Conservation (phyloP, 2,888 invertebrate species). For the Callyntrura guangdongensis region DNA sequence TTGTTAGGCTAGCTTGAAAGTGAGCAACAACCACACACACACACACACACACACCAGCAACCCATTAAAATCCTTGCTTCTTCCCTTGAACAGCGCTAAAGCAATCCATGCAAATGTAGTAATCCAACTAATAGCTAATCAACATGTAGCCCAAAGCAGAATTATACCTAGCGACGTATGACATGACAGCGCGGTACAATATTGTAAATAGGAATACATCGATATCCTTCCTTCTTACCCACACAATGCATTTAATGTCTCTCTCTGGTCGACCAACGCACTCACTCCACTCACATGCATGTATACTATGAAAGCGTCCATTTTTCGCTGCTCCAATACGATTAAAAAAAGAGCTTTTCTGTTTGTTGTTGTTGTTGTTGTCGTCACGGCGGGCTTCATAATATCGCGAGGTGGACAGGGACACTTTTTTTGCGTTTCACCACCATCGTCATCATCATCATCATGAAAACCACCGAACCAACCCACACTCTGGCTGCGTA, state of each 20-base stretch:
- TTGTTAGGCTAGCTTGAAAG: background rate
- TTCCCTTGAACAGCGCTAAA: slow-evolving; percentile 8
- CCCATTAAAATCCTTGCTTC: background rate
- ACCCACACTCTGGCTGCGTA: background rate
- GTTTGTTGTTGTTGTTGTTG: background rate
- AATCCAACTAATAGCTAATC: slow-evolving; percentile 78
- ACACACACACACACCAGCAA: background rate
- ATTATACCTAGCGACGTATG: too few relatives aligned
- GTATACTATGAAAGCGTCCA: background rate
- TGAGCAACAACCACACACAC: background rate
- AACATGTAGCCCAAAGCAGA: slow-evolving; percentile 57
- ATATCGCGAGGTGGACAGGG: slow-evolving; percentile 31
- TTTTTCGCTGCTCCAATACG: slow-evolving; percentile 1
- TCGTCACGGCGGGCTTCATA: too few relatives aligned
- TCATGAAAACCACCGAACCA: background rate
- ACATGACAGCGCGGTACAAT: too few relatives aligned
- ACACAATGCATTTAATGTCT: background rate
- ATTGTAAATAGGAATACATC: too few relatives aligned
- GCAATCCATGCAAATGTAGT: slow-evolving; percentile 60
- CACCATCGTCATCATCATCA: background rate
- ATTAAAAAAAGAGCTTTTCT: background rate
- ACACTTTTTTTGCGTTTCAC: slow-evolving; percentile 42
- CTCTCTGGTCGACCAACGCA: too few relatives aligned
- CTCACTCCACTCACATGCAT: background rate
- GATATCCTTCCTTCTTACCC: too few relatives aligned